A percentile compares a stretch with the other conserved stretches of the same genome.
Conservation (phyloP, 2,888 invertebrate genomes). For the Leucoma salicis region DNA sequence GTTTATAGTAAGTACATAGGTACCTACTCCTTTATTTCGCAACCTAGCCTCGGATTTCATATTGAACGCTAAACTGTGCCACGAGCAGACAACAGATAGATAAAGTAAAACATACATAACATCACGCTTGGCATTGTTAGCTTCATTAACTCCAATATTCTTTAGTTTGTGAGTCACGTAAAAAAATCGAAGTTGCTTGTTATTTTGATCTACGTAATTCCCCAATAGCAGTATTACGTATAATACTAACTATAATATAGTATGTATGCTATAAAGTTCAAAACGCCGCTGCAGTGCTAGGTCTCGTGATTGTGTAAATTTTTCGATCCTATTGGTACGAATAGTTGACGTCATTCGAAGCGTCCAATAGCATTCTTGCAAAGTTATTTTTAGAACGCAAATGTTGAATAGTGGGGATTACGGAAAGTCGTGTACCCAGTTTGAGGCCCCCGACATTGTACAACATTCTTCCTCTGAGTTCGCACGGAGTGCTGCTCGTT, state of each 20-base stretch:
- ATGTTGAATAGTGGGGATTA: constrained; percentile 58
- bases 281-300: constrained; percentile 33
- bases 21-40: no score
- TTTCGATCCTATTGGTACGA: constrained; percentile 50
- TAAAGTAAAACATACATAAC: no score
- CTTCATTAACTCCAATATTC: no score
- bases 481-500: constrained; percentile 52
- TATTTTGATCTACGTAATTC: constrained; percentile 46
- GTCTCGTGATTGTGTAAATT: constrained; percentile 64
- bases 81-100: no score
- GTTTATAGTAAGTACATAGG: no score
- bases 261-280: constrained; percentile 18
- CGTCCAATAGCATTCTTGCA: constrained; percentile 50
- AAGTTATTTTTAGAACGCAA: constrained; percentile 73
- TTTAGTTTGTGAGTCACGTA: constrained; percentile 43
- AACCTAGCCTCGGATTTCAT: no score
- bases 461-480: constrained; percentile 70
- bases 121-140: no score
- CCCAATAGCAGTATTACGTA: constrained; percentile 36
- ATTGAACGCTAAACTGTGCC: no score
- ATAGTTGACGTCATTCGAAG: constrained; percentile 61
- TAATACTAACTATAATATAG: constrained; percentile 3
- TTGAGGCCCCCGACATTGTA: constrained; percentile 58
- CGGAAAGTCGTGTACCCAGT: constrained; percentile 61
- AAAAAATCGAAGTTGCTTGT: constrained; percentile 26